Evolutionary conservation across 2,888 invertebrate genomes (phyloP), one percentile per base, ranked within the genome.

Genomic region (Oligia fasciuncula): DNA sequence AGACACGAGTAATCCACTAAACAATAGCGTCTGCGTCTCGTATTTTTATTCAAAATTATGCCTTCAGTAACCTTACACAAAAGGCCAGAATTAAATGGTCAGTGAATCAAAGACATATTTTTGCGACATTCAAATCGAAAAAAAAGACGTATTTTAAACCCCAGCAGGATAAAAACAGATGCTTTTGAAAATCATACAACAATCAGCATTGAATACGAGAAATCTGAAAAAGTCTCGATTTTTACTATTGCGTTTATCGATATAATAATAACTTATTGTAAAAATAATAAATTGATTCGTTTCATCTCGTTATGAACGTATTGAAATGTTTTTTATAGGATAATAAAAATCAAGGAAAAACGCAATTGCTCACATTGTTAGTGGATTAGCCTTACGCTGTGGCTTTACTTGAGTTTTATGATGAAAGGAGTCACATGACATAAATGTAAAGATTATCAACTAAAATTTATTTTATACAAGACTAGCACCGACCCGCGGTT

Each of bases 271-370:
- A 72, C 11, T 74, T 71, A 65, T 65, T 74, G 17, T n/a, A 69
- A 54, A 74, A 80, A 84, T 69, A 72, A 49, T 40, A 62, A 85
- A 83, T 85, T 71, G 85, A 83, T 83, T 83, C 83, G 85, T 73
- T 76, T 60, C 81, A 57, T 49, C 51, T 81, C 57, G 70, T 73
- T 85, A 76, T 54, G 29, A 14, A 60, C 13, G 62, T 43, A 76
- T 81, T 76, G 70, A 83, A 84, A 71, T 67, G 57, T 49, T 71
- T 71, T 83, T 85, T 81, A 81, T 76, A 73, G 57, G 46, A 46
- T 46, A 46, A 63, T 85, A 76, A 85, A 85, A 73, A 73, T 73
- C 67, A 76, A 83, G 81, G 76, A 76, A 84, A 79, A 85, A 54
- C 43, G 46, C 71, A 35, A 67, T 65, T 76, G 71, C 81, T 73